A percentile compares a stretch with the other conserved stretches of the same genome.
Conservation (phyloP, 1,140 invertebrate genomes). For the Periplaneta americana region DNA sequence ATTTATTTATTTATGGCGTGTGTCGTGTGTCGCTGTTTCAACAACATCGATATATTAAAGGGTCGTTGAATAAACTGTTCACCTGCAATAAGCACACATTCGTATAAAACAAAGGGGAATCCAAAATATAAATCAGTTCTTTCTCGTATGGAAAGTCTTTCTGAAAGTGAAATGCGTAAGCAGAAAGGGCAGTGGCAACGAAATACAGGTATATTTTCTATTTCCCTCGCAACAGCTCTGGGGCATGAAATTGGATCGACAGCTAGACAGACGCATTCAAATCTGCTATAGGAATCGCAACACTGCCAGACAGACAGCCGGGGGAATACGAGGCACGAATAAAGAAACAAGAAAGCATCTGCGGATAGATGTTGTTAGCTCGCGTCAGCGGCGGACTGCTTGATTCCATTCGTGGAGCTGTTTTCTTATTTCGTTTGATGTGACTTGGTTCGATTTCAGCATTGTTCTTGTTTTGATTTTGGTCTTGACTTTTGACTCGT, state of each 20-base stretch:
- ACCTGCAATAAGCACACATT: neutral
- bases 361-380: neutral
- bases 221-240: neutral
- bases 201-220: neutral
- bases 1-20: too few relatives aligned
- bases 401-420: too few relatives aligned
- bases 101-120: neutral
- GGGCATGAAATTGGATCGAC: neutral
- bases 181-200: neutral
- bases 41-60: too few relatives aligned
- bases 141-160: neutral
- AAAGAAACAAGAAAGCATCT: neutral
- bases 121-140: neutral
- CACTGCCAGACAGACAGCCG: neutral
- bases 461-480: too few relatives aligned
- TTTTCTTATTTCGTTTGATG: too few relatives aligned
- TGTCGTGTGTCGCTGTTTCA: too few relatives aligned
- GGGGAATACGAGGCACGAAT: neutral
- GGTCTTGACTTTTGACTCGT: too few relatives aligned
- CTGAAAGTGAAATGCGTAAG: neutral
- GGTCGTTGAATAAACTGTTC: too few relatives aligned
- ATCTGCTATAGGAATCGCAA: neutral
- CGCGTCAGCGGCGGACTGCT: neutral
- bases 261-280: neutral
- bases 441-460: too few relatives aligned